Conservation (phyloP, 1,140 invertebrate species). For the Plectrocnemia conspersa region DNA sequence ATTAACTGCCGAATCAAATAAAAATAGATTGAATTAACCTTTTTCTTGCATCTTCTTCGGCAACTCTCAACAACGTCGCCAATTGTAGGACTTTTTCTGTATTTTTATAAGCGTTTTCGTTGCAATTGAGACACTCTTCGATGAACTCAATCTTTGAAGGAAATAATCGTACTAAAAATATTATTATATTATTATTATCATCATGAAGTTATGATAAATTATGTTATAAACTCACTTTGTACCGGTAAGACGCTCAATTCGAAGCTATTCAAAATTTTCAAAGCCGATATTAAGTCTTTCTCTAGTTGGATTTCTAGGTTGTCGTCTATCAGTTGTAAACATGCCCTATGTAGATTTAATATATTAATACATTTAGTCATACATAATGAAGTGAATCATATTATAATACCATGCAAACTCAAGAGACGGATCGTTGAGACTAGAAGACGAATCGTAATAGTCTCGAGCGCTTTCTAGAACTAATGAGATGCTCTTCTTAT, state of each 20-base stretch:
- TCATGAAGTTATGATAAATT: background rate
- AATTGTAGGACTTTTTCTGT: conserved; percentile 29
- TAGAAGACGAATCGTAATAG: conserved; percentile 34
- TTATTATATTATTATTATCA: background rate
- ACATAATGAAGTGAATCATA: background rate
- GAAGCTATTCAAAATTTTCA: conserved; percentile 30
- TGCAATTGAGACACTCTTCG: conserved; percentile 32
- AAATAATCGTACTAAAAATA: conserved; percentile 26
- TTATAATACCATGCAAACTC: conserved; percentile 27
- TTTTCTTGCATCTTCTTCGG: conserved; percentile 28
- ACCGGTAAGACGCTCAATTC: conserved; percentile 32
- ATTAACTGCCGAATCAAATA: background rate
- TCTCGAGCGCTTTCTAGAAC: conserved; percentile 26
- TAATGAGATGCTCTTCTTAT: conserved; percentile 19
- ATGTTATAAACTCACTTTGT: conserved; percentile 20
- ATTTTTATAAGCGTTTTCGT: conserved; percentile 28
- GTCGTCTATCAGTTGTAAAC: conserved; percentile 30
- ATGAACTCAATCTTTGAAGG: conserved; percentile 29
- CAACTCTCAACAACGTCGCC: conserved; percentile 26
- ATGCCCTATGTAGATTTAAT: conserved; percentile 31
- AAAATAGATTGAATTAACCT: conserved; percentile 21
- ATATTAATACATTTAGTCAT: conserved; percentile 2
- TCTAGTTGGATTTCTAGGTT: conserved; percentile 27
- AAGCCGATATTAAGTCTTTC: conserved; percentile 29
- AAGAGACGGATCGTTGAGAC: conserved; percentile 25